Conservation (phyloP, 1,140 invertebrate species). For the Aricia agestis region DNA sequence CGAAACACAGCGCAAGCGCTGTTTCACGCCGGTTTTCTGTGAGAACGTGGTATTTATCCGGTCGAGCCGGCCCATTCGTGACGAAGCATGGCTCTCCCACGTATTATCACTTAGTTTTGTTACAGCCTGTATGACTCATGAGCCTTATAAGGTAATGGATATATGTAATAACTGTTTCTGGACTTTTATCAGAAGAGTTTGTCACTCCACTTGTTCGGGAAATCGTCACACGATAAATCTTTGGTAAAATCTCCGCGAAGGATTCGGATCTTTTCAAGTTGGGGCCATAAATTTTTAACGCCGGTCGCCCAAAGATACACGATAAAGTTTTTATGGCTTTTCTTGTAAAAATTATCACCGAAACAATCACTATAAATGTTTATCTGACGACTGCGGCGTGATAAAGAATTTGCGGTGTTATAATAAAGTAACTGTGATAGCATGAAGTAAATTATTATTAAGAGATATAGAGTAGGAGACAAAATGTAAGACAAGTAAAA, state of each 20-base stretch:
- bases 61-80: too few species aligned
- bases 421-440: neutral
- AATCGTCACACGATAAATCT: constrained; percentile 1
- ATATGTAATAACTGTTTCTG: neutral
- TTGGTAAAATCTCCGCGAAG: neutral
- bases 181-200: neutral
- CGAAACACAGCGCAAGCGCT: too few species aligned
- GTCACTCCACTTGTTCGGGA: neutral
- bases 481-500: too few species aligned
- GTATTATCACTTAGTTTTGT: too few species aligned
- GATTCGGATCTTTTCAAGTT: constrained; percentile 1
- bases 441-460: too few species aligned
- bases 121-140: too few species aligned
- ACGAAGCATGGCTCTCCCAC: too few species aligned
- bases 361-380: neutral
- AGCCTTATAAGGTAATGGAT: too few species aligned
- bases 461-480: too few species aligned
- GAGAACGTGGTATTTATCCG: too few species aligned
- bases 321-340: constrained; percentile 3
- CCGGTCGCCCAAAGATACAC: neutral
- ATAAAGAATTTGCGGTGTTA: neutral
- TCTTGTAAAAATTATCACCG: constrained; percentile 1
- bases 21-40: too few species aligned
- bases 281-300: neutral
- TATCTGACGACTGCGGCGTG: neutral